Evolutionary conservation across 2,888 invertebrate genomes (phyloP).

Genomic region (Hetaerina titia): DNA sequence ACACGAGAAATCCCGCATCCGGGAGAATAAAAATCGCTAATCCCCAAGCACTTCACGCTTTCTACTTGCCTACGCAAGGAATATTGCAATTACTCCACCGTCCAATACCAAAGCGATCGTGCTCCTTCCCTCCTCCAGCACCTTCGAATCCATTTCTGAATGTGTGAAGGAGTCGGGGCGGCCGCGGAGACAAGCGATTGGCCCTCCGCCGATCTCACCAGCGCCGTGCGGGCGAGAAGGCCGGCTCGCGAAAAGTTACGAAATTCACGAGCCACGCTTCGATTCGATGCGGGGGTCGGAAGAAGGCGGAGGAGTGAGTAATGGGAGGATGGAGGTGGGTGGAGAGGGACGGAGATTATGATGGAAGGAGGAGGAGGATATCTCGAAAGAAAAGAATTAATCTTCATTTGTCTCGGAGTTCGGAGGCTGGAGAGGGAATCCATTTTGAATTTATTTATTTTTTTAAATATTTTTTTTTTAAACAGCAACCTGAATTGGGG

Average conservation of each 20-base stretch:
- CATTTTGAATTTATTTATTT: not conserved
- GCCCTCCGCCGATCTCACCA: not conserved
- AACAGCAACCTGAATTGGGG: too few relatives aligned
- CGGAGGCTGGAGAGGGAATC: not conserved
- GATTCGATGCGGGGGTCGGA: not conserved
- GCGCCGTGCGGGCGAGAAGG: not conserved
- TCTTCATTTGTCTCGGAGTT: conserved; percentile 20
- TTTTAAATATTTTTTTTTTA: not conserved
- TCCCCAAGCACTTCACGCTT: too few relatives aligned
- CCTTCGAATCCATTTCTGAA: not conserved
- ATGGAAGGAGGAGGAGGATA: not conserved
- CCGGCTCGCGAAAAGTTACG: not conserved
- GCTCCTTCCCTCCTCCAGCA: not conserved
- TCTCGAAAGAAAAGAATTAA: not conserved
- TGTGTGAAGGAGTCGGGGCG: not conserved
- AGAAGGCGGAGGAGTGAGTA: not conserved
- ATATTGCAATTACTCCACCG: too few relatives aligned
- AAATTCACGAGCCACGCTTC: too few relatives aligned
- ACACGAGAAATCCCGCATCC: too few relatives aligned
- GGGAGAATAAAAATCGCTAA: too few relatives aligned
- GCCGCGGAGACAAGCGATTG: not conserved
- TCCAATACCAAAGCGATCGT: too few relatives aligned
- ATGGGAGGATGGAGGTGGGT: not conserved
- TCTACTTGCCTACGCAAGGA: too few relatives aligned
- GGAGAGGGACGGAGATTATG: not conserved